Conservation (phyloP, 2,113 vertebrate genomes). For the Rostratula benghalensis region DNA sequence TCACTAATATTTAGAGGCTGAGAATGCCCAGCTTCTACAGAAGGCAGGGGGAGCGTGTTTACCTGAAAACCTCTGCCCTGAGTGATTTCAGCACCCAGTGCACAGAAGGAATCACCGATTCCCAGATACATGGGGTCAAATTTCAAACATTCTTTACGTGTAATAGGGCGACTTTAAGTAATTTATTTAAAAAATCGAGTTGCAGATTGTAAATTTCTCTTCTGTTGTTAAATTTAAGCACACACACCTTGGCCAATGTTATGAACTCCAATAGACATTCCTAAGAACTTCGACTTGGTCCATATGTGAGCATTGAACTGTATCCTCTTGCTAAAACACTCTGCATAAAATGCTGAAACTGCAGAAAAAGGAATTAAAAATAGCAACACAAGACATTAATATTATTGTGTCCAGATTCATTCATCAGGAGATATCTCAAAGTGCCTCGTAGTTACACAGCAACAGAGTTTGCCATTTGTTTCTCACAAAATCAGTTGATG, state of each 20-base stretch:
- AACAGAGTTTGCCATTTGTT: background rate
- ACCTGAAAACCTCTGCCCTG: background rate
- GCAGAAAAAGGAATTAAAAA: slow-evolving; percentile 3
- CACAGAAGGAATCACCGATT: background rate
- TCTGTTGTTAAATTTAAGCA: background rate
- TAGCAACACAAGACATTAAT: background rate
- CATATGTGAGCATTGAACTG: slow-evolving; percentile 99
- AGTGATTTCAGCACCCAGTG: background rate
- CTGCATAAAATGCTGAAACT: slow-evolving; percentile 99
- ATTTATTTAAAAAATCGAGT: background rate
- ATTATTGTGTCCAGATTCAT: background rate
- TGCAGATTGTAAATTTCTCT: background rate
- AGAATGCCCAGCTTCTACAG: background rate
- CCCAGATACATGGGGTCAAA: background rate
- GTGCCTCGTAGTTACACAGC: background rate
- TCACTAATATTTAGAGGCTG: background rate
- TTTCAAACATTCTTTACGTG: background rate
- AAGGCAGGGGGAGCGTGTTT: background rate
- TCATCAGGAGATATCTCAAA: background rate
- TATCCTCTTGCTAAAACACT: slow-evolving; percentile 94
- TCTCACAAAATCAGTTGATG: background rate
- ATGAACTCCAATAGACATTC: slow-evolving; percentile 98
- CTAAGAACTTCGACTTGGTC: slow-evolving; percentile 99
- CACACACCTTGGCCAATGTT: slow-evolving; percentile 96
- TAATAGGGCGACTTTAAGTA: background rate